A percentile compares a stretch with the other conserved stretches of the same genome.
These are phyloP conservation scores for Hydriomena furcata DNA, from an alignment of 2,888 invertebrate genomes.

Conservation along the genomic window DNA sequence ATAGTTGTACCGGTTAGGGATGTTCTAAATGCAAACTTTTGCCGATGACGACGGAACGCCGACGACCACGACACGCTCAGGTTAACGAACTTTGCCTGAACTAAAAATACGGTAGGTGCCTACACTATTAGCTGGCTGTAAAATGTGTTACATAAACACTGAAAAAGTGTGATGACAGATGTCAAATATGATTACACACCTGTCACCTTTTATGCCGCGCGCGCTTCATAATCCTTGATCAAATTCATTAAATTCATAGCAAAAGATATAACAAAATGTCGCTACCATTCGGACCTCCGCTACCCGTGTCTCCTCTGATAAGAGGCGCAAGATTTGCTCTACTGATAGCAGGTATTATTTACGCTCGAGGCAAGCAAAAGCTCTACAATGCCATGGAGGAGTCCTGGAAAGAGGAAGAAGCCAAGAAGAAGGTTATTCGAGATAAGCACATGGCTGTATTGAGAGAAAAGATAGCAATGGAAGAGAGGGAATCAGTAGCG, in stretches of 20 bases:
- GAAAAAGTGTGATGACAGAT: constrained; percentile 5
- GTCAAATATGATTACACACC: background rate
- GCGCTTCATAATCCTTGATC: background rate
- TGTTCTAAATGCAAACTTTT: constrained; percentile 39
- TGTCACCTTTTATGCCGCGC: constrained; percentile 5
- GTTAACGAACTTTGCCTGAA: constrained; percentile 49
- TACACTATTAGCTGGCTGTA: constrained; percentile 19
- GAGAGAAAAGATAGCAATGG: constrained; percentile 55
- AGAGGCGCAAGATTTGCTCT: constrained; percentile 61
- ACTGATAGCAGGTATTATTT: constrained; percentile 65
- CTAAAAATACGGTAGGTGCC: constrained; percentile 30
- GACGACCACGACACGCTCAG: constrained; percentile 26
- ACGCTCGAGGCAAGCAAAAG: constrained; percentile 58
- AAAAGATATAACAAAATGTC: constrained; percentile 40
- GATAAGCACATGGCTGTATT: constrained; percentile 56
- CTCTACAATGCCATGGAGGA: constrained; percentile 56
- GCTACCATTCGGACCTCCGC: constrained; percentile 62
- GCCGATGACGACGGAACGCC: constrained; percentile 26
- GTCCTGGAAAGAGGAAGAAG: constrained; percentile 53
- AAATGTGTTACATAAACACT: constrained; percentile 17
- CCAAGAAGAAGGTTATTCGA: constrained; percentile 56
- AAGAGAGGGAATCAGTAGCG: constrained; percentile 56
- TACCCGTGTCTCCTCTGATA: constrained; percentile 70
- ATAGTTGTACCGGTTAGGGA: constrained; percentile 35
- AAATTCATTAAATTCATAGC: background rate